Conservation (phyloP, 2,888 invertebrate genomes). For the Entomobrya proxima region DNA sequence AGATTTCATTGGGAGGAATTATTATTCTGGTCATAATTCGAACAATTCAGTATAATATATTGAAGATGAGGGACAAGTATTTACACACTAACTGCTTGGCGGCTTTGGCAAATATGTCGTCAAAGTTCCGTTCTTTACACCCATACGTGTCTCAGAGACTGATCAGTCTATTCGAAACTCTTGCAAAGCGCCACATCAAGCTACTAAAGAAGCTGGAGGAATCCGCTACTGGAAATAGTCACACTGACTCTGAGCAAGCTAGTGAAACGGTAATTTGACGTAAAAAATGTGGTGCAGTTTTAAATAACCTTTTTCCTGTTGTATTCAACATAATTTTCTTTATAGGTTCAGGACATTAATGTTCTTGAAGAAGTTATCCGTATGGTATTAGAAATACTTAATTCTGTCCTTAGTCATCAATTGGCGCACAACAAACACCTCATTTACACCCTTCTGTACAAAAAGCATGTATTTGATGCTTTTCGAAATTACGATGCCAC, state of each 20-base stretch:
- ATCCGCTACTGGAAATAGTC: slow-evolving; percentile 39
- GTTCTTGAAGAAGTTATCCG: slow-evolving; percentile 97
- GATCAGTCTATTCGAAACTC: slow-evolving; percentile 92
- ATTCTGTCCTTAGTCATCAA: slow-evolving; percentile 94
- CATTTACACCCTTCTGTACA: slow-evolving; percentile 96
- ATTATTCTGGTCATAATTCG: slow-evolving; percentile 95
- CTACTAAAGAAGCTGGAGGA: slow-evolving; percentile 67
- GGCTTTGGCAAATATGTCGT: slow-evolving; percentile 98
- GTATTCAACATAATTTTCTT: slow-evolving; percentile 21
- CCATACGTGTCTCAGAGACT: slow-evolving; percentile 97
- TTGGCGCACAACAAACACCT: slow-evolving; percentile 92
- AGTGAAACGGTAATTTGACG: slow-evolving; percentile 71
- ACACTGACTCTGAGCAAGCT: slow-evolving; percentile 67
- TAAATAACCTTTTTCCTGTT: background rate
- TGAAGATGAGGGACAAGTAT: slow-evolving; percentile 97
- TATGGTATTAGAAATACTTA: slow-evolving; percentile 97
- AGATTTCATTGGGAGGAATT: slow-evolving; percentile 95
- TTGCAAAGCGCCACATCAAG: slow-evolving; percentile 87
- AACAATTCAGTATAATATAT: slow-evolving; percentile 98
- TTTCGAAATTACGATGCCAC: slow-evolving; percentile 92
- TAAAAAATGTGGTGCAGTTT: background rate
- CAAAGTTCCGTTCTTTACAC: slow-evolving; percentile 91
- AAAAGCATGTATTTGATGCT: slow-evolving; percentile 90
- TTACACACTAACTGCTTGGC: slow-evolving; percentile 99
- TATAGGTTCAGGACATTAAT: slow-evolving; percentile 89